These are phyloP conservation scores for Okamejei kenojei DNA, from an alignment of 2,797 vertebrate genomes.

Conservation along the genomic window DNA sequence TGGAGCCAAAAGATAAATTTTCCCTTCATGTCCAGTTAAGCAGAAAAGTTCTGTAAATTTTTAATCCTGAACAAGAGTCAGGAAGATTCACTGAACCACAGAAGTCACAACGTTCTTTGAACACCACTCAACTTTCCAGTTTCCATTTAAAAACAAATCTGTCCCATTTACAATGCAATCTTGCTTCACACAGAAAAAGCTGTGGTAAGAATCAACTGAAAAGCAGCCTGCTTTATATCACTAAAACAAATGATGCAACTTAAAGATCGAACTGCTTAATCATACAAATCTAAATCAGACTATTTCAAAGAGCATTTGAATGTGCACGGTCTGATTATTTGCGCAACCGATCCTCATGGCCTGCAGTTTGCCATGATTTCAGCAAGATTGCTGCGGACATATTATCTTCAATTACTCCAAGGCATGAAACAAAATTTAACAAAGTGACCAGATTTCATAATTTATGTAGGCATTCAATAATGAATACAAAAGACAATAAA, in stretches of 20 bases:
- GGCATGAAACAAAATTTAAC: not conserved
- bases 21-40: not conserved
- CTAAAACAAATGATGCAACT: not conserved
- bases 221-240: not conserved
- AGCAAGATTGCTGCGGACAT: not conserved
- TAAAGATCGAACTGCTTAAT: not conserved
- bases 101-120: conserved; percentile 20
- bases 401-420: not conserved
- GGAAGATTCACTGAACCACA: conserved; percentile 9
- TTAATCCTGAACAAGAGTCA: conserved; percentile 28
- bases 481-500: not conserved
- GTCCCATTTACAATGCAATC: not conserved
- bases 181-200: not conserved
- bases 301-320: not conserved
- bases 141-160: not conserved
- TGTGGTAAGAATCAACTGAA: not conserved
- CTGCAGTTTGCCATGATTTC: not conserved
- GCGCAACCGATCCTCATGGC: not conserved
- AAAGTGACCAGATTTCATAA: not conserved
- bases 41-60: conserved; percentile 19
- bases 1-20: conserved; percentile 17
- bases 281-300: not conserved
- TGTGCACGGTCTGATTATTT: not conserved
- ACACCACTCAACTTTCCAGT: not conserved
- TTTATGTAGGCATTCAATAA: not conserved